Conservation (phyloP, 2,797 vertebrate genomes). For the Mico argentatus region DNA sequence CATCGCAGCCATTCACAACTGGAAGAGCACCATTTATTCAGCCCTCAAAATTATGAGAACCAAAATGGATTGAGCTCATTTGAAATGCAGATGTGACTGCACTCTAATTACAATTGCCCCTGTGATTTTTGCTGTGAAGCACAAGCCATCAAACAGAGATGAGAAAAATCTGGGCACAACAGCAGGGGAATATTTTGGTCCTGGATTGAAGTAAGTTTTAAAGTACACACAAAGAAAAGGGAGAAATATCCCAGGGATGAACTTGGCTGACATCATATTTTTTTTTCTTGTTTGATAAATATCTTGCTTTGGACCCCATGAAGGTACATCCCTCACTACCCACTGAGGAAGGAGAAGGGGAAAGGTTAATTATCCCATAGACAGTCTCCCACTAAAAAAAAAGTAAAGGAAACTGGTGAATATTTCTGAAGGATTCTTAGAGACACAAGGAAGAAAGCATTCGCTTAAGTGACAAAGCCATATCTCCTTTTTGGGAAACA, state of each 20-base stretch:
- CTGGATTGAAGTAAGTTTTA: neutral
- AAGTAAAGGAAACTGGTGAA: neutral
- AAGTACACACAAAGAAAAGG: neutral
- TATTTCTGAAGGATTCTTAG: neutral
- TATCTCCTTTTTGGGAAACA: neutral
- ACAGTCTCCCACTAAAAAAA: neutral
- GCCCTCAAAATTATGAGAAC: neutral
- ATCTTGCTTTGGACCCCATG: neutral
- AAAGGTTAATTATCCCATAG: neutral
- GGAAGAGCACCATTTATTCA: neutral
- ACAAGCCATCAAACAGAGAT: neutral
- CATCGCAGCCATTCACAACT: neutral
- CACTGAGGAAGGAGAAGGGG: neutral
- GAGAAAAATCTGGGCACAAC: neutral
- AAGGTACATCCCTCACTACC: accelerated
- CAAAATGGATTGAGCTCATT: neutral
- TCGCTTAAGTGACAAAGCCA: neutral
- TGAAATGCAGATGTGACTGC: neutral
- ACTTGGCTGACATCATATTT: neutral
- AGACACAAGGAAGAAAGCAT: neutral
- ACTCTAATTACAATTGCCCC: neutral
- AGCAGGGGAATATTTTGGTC: neutral
- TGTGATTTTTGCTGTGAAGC: neutral
- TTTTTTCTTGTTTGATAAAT: neutral
- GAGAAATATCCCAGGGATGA: neutral